Percentiles rank a stretch among this genome's conserved stretches.
Evolutionary conservation across 1,140 invertebrate species (phyloP).

Genomic region (Drosophila bocqueti): DNA sequence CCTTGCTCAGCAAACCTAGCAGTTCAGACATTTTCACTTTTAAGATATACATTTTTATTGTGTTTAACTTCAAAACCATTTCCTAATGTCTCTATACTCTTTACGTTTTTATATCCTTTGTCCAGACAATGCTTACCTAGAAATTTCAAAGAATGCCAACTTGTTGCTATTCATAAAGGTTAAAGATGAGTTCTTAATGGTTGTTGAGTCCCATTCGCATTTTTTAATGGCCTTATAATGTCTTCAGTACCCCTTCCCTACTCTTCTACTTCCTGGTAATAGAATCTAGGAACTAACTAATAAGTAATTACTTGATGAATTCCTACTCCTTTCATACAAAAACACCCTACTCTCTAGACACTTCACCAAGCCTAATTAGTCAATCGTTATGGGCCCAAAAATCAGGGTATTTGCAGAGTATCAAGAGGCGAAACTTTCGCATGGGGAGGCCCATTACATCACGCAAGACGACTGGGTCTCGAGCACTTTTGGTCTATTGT

Average conservation of each 20-base stretch:
- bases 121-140: neutral
- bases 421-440: conserved; percentile 64
- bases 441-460: conserved; percentile 65
- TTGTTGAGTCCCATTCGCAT: neutral
- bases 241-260: too few species aligned
- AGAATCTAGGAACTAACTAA: neutral
- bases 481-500: conserved; percentile 76
- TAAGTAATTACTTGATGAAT: neutral
- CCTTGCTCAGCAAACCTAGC: too few species aligned
- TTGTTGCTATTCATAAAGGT: neutral
- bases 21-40: neutral
- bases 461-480: conserved; percentile 41
- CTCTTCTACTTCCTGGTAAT: neutral
- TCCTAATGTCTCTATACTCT: too few species aligned
- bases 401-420: neutral
- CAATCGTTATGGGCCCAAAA: neutral
- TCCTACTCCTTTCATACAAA: neutral
- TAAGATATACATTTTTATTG: neutral
- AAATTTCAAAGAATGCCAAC: neutral
- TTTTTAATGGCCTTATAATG: neutral
- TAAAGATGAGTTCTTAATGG: conserved; percentile 2
- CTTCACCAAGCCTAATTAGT: neutral
- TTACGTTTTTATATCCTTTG: neutral
- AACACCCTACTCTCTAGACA: neutral
- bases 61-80: too few species aligned